These are phyloP conservation scores for Amblyjoppa proteus DNA, from an alignment of 2,888 invertebrate species.

Conservation along the genomic window DNA sequence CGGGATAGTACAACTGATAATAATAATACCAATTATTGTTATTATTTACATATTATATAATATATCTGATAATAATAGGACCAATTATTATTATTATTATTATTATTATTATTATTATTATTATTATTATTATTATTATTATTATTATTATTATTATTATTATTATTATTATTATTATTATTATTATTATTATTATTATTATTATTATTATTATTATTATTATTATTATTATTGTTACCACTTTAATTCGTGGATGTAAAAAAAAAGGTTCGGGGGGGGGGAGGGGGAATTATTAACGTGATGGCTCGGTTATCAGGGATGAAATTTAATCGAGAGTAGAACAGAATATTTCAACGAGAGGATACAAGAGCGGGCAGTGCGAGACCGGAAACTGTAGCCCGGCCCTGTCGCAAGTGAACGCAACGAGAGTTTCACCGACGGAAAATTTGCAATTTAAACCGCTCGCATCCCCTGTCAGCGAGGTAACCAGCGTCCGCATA, in stretches of 20 bases:
- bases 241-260: slow-evolving; percentile 40
- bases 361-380: slow-evolving; percentile 14
- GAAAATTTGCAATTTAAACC: slow-evolving; percentile 83
- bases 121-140: not conserved
- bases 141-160: not conserved
- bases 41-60: too few relatives aligned
- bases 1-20: too few relatives aligned
- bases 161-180: not conserved
- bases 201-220: too few relatives aligned
- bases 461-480: slow-evolving; percentile 60
- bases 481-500: slow-evolving; percentile 62
- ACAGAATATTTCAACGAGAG: slow-evolving; percentile 69
- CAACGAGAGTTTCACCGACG: slow-evolving; percentile 74
- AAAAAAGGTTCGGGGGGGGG: not conserved
- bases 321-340: slow-evolving; percentile 81
- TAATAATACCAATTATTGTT: too few relatives aligned
- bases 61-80: too few relatives aligned
- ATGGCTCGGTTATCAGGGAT: slow-evolving; percentile 68
- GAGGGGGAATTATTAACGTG: slow-evolving; percentile 55
- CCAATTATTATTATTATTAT: too few relatives aligned
- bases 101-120: not conserved
- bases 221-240: not conserved
- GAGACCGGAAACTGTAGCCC: slow-evolving; percentile 11
- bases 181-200: too few relatives aligned
- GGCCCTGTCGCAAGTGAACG: slow-evolving; percentile 58